Percentiles rank a stretch among this genome's conserved stretches.
These are phyloP conservation scores for Triplophysa rosa DNA, from an alignment of 2,113 vertebrate genomes.

Conservation along the genomic window DNA sequence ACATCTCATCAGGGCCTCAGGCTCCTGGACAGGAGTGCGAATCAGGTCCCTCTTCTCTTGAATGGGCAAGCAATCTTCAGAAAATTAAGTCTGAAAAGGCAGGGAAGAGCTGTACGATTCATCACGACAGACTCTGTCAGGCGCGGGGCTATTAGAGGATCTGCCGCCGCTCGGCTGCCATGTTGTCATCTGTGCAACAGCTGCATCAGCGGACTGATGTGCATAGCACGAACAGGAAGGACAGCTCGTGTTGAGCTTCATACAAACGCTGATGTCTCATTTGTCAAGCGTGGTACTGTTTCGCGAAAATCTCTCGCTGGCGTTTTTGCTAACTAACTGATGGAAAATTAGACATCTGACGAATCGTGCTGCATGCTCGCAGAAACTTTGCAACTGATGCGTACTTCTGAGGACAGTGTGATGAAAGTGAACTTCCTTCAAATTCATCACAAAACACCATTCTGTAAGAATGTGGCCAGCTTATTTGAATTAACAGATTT, in stretches of 20 bases:
- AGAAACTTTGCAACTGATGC: not conserved
- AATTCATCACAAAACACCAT: no score
- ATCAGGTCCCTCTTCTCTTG: conserved; percentile 79
- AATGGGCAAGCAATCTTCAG: conserved; percentile 82
- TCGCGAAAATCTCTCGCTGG: not conserved
- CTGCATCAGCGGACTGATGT: conserved; percentile 51
- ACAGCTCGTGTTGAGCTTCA: conserved; percentile 34
- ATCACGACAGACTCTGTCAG: conserved; percentile 73
- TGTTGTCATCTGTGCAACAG: conserved; percentile 53
- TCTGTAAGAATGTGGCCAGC: no score
- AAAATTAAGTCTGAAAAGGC: conserved; percentile 84
- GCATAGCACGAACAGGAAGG: conserved; percentile 37
- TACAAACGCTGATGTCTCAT: conserved; percentile 44
- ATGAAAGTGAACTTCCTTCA: not conserved
- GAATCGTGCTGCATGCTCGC: not conserved
- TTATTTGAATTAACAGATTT: no score
- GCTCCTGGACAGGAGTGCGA: conserved; percentile 65
- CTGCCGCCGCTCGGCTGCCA: conserved; percentile 27
- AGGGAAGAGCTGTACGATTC: conserved; percentile 70
- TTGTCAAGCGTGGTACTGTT: conserved; percentile 32
- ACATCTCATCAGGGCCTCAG: conserved; percentile 68
- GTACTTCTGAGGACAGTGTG: not conserved
- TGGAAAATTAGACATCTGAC: conserved; percentile 14
- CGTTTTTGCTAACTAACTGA: conserved; percentile 31
- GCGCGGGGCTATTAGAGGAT: conserved; percentile 69